Evolutionary conservation across 2,113 vertebrate genomes (phyloP).

Genomic region (Archocentrus centrarchus): DNA sequence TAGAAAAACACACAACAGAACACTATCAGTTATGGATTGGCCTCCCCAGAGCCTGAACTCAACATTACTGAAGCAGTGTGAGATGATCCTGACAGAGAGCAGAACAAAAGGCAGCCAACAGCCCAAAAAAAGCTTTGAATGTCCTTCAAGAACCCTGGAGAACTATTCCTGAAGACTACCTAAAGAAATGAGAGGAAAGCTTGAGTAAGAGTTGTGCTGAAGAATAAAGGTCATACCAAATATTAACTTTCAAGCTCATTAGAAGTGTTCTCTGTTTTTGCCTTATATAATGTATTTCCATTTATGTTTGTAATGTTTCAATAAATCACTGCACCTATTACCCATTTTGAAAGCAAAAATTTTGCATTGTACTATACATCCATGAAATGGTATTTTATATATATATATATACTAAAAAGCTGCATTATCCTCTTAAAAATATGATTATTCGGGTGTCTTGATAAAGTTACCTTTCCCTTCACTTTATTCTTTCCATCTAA

Average conservation of each 20-base stretch:
- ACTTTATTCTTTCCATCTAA: no score
- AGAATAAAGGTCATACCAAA: neutral
- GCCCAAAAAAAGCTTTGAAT: neutral
- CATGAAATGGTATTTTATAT: no score
- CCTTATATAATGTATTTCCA: neutral
- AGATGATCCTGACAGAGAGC: neutral
- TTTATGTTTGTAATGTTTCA: neutral
- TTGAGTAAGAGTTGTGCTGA: no score
- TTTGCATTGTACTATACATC: no score
- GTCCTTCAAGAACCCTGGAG: neutral
- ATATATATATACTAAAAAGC: neutral
- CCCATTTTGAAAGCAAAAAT: neutral
- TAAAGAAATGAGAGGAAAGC: neutral
- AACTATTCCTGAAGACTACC: neutral
- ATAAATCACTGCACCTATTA: neutral
- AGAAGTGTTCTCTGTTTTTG: neutral
- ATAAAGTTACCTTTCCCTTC: no score
- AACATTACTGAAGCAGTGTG: neutral
- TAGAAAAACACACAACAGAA: neutral
- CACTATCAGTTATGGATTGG: neutral
- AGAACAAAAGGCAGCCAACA: neutral
- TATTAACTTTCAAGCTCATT: neutral
- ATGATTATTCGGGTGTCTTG: neutral
- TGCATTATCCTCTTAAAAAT: neutral
- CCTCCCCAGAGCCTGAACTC: neutral